Conservation (phyloP, 2,888 invertebrate species). For the Epinotia bilunana region DNA sequence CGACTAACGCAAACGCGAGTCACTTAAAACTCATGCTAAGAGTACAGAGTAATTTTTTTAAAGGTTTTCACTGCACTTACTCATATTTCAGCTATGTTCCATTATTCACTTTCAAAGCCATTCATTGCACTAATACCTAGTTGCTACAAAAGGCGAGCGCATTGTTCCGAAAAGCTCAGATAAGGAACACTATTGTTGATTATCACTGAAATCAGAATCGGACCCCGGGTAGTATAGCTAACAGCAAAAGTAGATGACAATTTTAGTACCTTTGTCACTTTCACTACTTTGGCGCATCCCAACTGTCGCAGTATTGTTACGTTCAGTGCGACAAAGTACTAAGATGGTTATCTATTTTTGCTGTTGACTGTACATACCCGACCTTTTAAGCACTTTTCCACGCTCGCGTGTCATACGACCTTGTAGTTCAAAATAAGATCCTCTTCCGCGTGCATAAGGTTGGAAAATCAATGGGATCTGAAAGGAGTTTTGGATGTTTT, state of each 20-base stretch:
- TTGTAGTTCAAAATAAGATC: background rate
- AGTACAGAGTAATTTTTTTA: too few species aligned
- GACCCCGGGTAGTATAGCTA: conserved; percentile 9
- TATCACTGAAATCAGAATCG: conserved; percentile 26
- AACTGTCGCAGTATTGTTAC: too few species aligned
- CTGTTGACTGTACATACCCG: too few species aligned
- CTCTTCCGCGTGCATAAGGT: background rate
- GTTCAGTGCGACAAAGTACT: too few species aligned
- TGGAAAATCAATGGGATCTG: background rate
- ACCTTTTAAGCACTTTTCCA: background rate
- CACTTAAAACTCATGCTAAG: too few species aligned
- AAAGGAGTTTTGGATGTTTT: background rate
- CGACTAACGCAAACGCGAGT: too few species aligned
- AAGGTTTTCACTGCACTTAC: background rate
- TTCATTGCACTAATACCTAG: conserved; percentile 5
- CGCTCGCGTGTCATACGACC: background rate
- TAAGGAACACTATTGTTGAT: conserved; percentile 24
- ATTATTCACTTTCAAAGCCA: background rate
- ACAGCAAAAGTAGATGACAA: too few species aligned
- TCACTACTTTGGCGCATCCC: too few species aligned
- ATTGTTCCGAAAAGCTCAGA: conserved; percentile 14
- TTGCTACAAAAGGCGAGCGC: background rate
- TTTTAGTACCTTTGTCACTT: too few species aligned
- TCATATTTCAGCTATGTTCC: background rate
- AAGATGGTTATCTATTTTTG: too few species aligned